Percentiles rank a stretch among this genome's conserved stretches.
These are phyloP conservation scores for Phrynocephalus guinanensis DNA, from an alignment of 2,797 vertebrate species.

Conservation along the genomic window DNA sequence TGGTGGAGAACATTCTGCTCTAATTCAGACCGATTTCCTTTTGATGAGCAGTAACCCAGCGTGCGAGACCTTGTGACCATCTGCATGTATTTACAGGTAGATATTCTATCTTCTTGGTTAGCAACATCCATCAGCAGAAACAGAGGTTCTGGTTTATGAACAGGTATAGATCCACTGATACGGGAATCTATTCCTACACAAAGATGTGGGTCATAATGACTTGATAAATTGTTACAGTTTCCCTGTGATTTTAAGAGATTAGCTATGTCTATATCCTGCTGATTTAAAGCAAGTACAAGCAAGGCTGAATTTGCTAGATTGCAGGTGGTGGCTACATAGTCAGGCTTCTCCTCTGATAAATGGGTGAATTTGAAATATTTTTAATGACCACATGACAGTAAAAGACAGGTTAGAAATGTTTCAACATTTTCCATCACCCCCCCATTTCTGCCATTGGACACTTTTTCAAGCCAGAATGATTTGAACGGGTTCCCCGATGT, in stretches of 20 bases:
- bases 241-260: too few species aligned
- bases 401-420: too few species aligned
- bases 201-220: not conserved
- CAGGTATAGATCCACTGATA: not conserved
- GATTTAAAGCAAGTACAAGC: not conserved
- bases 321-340: too few species aligned
- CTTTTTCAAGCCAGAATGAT: too few species aligned
- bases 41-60: slow-evolving; percentile 15
- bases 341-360: too few species aligned
- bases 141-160: too few species aligned
- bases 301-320: not conserved
- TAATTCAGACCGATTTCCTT: not conserved
- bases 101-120: not conserved
- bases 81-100: slow-evolving; percentile 17
- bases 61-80: slow-evolving; percentile 40
- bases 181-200: not conserved
- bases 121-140: not conserved
- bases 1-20: slow-evolving; percentile 32
- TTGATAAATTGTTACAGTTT: not conserved
- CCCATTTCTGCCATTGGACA: too few species aligned
- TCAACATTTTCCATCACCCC: too few species aligned
- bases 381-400: too few species aligned
- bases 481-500: too few species aligned
- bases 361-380: too few species aligned
- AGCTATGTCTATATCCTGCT: not conserved